Percentiles rank a stretch among this genome's conserved stretches.
Evolutionary conservation across 2,113 vertebrate genomes (phyloP).

Genomic region (Dasyornis broadbenti): DNA sequence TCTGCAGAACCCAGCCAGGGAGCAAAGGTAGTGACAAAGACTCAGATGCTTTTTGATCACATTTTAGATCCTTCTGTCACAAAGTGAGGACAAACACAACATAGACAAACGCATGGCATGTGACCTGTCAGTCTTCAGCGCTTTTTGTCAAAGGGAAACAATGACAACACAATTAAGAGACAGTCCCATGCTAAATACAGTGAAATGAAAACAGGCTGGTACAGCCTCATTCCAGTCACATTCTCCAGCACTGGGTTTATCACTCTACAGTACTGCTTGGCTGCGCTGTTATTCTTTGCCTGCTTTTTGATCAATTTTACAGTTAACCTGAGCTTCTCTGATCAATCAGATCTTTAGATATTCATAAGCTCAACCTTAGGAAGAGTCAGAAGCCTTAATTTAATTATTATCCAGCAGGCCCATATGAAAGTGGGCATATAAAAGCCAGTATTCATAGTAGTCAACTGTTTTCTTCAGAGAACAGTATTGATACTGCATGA

Average conservation of each 20-base stretch:
- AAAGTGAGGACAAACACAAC: neutral
- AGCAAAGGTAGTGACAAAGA: neutral
- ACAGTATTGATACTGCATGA: neutral
- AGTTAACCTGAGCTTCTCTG: slow-evolving; percentile 26
- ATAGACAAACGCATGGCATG: neutral
- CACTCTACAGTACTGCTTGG: neutral
- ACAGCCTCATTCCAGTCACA: neutral
- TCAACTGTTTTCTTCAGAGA: slow-evolving; percentile 11
- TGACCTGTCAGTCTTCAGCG: slow-evolving; percentile 5
- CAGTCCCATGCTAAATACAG: neutral
- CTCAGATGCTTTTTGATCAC: neutral
- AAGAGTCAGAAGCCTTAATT: slow-evolving; percentile 20
- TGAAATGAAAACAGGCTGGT: slow-evolving; percentile 1
- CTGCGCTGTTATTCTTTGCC: neutral
- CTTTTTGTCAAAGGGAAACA: slow-evolving; percentile 31
- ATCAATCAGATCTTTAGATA: slow-evolving; percentile 24
- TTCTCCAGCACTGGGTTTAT: neutral
- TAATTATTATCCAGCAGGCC: neutral
- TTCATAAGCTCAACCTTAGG: slow-evolving; percentile 13
- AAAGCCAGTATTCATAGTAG: neutral
- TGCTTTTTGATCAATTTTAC: slow-evolving; percentile 46
- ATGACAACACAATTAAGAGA: slow-evolving; percentile 24
- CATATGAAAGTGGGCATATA: neutral
- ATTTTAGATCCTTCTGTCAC: neutral
- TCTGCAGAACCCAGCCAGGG: neutral